Percentiles rank a stretch among this genome's conserved stretches.
These are phyloP conservation scores for Oreotragus oreotragus DNA, from an alignment of 2,113 vertebrate genomes.

Conservation along the genomic window DNA sequence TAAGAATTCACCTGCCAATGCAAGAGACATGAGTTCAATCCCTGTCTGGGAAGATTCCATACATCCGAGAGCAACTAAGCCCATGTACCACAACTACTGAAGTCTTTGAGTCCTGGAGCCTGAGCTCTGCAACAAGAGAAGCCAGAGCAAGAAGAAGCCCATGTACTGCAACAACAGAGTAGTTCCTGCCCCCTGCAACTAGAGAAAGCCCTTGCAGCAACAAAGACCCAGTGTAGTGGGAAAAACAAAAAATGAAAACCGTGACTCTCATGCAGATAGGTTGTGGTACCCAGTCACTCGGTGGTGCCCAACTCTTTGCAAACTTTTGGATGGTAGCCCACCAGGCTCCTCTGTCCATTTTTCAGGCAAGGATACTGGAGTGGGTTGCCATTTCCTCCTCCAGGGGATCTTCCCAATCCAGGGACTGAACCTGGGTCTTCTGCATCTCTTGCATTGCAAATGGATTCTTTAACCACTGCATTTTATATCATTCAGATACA, in stretches of 20 bases:
- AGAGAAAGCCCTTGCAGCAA: background rate
- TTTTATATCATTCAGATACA: background rate
- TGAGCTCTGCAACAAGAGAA: background rate
- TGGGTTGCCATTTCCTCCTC: background rate
- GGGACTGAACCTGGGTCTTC: background rate
- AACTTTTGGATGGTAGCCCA: background rate
- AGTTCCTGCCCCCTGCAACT: background rate
- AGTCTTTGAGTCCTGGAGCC: background rate
- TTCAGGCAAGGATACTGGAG: background rate
- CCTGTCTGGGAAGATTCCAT: background rate
- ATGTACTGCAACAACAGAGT: background rate
- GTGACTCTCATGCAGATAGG: background rate
- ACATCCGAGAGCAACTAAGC: background rate
- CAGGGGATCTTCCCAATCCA: background rate
- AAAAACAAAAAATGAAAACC: background rate
- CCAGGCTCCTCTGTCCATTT: background rate
- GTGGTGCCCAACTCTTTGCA: background rate
- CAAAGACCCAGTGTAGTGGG: background rate
- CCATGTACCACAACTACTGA: background rate
- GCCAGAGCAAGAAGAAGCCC: background rate
- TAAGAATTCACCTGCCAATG: background rate
- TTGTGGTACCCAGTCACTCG: background rate
- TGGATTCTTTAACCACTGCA: background rate
- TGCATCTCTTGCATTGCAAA: background rate
- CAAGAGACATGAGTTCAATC: background rate